phyloP scores from a whole-genome alignment of 2,113 vertebrate species.

The Heteronetta atricapilla region DNA sequence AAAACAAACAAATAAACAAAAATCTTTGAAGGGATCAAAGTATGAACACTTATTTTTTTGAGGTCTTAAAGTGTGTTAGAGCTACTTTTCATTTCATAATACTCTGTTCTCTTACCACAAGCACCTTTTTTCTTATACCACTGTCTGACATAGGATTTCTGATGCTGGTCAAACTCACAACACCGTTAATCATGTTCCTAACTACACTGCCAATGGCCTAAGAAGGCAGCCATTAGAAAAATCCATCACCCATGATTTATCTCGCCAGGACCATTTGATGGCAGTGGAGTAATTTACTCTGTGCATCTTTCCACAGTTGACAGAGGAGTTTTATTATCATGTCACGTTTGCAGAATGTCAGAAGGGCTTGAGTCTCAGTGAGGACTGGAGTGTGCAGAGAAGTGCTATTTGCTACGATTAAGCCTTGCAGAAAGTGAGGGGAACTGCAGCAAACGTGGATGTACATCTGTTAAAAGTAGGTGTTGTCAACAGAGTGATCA shows the following conservation, averaged over 20 bases:
- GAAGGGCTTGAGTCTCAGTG: not conserved
- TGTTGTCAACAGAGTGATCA: not conserved
- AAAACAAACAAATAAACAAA: not conserved
- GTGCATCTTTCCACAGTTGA: conserved; percentile 30
- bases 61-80: not conserved
- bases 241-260: conserved; percentile 25
- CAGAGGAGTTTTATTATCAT: conserved; percentile 15
- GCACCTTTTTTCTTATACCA: not conserved
- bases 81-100: not conserved
- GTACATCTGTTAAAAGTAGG: conserved; percentile 5
- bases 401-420: conserved; percentile 8
- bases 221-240: conserved; percentile 18
- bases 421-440: conserved; percentile 24
- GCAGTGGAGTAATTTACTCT: not conserved
- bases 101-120: not conserved
- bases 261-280: not conserved
- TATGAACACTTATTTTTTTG: not conserved
- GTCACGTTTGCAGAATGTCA: not conserved
- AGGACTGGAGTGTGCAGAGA: not conserved
- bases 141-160: not conserved
- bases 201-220: not conserved
- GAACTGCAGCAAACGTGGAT: not conserved
- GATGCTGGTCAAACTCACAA: not conserved
- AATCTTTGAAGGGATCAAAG: not conserved
- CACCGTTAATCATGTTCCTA: conserved; percentile 17